These are phyloP conservation scores for Argentina silus DNA, from an alignment of 2,797 vertebrate genomes.

Conservation along the genomic window DNA sequence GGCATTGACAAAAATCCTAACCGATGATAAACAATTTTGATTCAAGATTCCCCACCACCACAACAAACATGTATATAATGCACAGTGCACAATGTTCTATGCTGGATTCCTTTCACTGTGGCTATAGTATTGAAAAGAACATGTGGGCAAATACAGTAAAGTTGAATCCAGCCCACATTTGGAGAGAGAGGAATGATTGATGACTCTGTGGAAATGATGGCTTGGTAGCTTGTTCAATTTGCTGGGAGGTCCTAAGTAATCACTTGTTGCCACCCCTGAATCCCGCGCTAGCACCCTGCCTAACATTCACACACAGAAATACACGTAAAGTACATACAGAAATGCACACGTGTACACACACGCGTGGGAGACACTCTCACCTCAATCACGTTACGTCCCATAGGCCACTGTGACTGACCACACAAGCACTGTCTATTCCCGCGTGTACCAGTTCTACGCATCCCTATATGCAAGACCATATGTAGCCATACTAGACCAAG, in stretches of 20 bases:
- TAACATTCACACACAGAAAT: neutral
- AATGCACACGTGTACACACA: neutral
- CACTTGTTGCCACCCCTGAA: conserved; percentile 35
- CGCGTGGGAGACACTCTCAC: conserved; percentile 9
- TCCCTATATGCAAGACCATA: neutral
- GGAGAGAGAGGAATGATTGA: conserved; percentile 60
- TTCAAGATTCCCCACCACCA: neutral
- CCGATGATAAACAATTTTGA: neutral
- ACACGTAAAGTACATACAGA: neutral
- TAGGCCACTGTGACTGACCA: conserved; percentile 24
- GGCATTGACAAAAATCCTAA: neutral
- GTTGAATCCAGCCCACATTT: conserved; percentile 31
- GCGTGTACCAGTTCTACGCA: neutral
- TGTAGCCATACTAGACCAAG: neutral
- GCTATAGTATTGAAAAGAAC: conserved; percentile 32
- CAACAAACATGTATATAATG: neutral
- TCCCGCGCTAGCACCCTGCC: conserved; percentile 18
- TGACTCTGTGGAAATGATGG: conserved; percentile 48
- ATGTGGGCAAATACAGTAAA: conserved; percentile 54
- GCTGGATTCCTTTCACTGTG: neutral
- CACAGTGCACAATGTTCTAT: neutral
- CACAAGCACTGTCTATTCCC: conserved; percentile 14
- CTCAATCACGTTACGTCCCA: conserved; percentile 38
- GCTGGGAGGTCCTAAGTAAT: conserved; percentile 61
- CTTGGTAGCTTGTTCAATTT: conserved; percentile 59